These are phyloP conservation scores for Bombyx mandarina DNA, from an alignment of 1,140 invertebrate genomes.

Conservation along the genomic window DNA sequence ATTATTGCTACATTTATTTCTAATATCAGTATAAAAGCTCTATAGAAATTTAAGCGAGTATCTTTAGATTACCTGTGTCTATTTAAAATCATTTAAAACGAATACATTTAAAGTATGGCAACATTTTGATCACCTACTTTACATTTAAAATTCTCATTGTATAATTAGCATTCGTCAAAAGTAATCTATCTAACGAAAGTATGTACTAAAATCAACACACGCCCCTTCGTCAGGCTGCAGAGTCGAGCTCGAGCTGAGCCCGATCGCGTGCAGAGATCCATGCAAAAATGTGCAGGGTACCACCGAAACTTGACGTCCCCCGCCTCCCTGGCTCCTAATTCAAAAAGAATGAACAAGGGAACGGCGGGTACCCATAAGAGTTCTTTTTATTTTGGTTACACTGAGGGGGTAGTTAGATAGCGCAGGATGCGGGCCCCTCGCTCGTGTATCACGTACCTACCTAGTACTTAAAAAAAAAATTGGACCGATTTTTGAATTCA, in stretches of 20 bases:
- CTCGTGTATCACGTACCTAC: slow-evolving; percentile 33
- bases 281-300: slow-evolving; percentile 65
- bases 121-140: too few relatives aligned
- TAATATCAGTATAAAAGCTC: background rate
- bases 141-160: too few relatives aligned
- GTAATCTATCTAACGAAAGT: too few relatives aligned
- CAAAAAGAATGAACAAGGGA: slow-evolving; percentile 30
- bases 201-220: too few relatives aligned
- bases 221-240: slow-evolving; percentile 41
- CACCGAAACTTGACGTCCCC: slow-evolving; percentile 46
- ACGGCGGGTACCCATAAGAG: slow-evolving; percentile 33
- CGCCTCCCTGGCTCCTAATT: slow-evolving; percentile 21
- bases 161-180: too few relatives aligned
- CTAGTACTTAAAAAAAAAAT: slow-evolving; percentile 3
- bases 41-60: too few relatives aligned
- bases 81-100: too few relatives aligned
- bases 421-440: slow-evolving; percentile 38
- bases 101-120: too few relatives aligned
- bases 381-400: slow-evolving; percentile 36
- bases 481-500: too few relatives aligned
- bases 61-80: too few relatives aligned
- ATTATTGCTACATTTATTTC: background rate
- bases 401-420: slow-evolving; percentile 36
- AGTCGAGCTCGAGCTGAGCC: slow-evolving; percentile 38
- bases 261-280: slow-evolving; percentile 54